Conservation (phyloP, 2,888 invertebrate genomes). For the Dioctria rufipes region DNA sequence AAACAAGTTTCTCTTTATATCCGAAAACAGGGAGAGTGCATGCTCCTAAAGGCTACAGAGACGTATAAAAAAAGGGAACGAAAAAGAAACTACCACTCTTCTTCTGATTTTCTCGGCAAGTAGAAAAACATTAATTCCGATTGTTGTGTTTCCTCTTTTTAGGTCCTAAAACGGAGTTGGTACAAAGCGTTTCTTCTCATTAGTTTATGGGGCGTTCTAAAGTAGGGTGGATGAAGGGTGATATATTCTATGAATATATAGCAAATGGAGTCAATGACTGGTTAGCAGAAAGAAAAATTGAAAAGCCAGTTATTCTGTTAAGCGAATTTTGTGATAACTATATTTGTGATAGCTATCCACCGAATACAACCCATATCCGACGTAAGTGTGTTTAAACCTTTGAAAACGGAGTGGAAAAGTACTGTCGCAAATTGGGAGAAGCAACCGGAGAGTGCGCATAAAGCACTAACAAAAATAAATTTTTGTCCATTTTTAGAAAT, state of each 20-base stretch:
- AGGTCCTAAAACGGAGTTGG: conserved; percentile 54
- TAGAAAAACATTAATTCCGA: conserved; percentile 16
- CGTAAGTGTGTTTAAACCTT: too few relatives aligned
- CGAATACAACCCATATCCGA: too few relatives aligned
- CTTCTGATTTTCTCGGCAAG: conserved; percentile 35
- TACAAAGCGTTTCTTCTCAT: conserved; percentile 14
- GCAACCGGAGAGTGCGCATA: too few relatives aligned
- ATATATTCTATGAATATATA: conserved; percentile 33
- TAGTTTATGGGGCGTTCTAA: conserved; percentile 36
- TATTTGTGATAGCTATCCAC: too few relatives aligned
- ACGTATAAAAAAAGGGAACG: not conserved
- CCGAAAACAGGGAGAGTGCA: not conserved
- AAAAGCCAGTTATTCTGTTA: conserved; percentile 31
- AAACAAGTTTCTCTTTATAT: not conserved
- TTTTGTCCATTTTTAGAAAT: too few relatives aligned
- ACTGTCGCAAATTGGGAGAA: too few relatives aligned
- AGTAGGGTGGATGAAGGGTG: conserved; percentile 36
- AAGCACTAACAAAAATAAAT: too few relatives aligned
- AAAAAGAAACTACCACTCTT: conserved; percentile 39
- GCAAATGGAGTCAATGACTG: conserved; percentile 44
- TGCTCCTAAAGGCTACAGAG: not conserved
- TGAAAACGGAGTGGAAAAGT: too few relatives aligned
- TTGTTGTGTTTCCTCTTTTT: conserved; percentile 19
- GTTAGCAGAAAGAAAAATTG: conserved; percentile 30
- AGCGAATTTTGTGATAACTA: too few relatives aligned